Percentiles rank a stretch among this genome's conserved stretches.
These are phyloP conservation scores for Urosaurus nigricauda DNA, from an alignment of 2,797 vertebrate species.

Conservation along the genomic window DNA sequence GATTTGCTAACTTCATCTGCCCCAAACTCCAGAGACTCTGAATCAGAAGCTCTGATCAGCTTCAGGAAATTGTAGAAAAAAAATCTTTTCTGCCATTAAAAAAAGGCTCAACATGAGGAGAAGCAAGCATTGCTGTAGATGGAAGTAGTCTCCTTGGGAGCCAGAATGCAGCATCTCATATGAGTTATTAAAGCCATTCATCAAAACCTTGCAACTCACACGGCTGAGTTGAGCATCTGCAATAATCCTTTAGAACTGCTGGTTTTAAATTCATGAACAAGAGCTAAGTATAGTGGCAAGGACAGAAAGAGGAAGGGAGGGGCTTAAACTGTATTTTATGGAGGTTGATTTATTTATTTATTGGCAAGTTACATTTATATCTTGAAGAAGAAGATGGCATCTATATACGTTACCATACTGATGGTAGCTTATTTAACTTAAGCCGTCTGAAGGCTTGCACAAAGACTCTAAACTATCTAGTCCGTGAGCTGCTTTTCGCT, in stretches of 20 bases:
- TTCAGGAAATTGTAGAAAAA: slow-evolving; percentile 59
- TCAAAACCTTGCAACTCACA: slow-evolving; percentile 49
- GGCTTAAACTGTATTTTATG: background rate
- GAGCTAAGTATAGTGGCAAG: background rate
- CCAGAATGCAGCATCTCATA: slow-evolving; percentile 22
- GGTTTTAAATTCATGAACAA: slow-evolving; percentile 55
- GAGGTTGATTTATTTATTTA: background rate
- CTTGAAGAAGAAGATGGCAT: no score
- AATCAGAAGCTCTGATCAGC: slow-evolving; percentile 49
- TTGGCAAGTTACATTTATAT: background rate
- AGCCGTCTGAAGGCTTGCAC: no score
- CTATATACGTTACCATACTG: no score
- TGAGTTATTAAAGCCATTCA: slow-evolving; percentile 60
- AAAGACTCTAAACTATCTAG: no score
- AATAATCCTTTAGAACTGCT: slow-evolving; percentile 43
- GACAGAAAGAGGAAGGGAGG: background rate
- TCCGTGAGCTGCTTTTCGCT: no score
- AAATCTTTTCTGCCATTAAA: slow-evolving; percentile 59
- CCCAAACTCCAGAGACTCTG: slow-evolving; percentile 60
- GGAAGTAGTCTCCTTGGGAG: slow-evolving; percentile 51
- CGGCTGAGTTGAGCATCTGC: slow-evolving; percentile 34
- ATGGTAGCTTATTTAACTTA: no score
- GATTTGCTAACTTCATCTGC: slow-evolving; percentile 43
- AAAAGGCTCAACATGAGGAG: slow-evolving; percentile 56
- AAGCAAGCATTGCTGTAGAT: slow-evolving; percentile 43